Base-by-base conservation (phyloP, 2,113 vertebrate genomes). In the Ciconia stormi region DNA sequence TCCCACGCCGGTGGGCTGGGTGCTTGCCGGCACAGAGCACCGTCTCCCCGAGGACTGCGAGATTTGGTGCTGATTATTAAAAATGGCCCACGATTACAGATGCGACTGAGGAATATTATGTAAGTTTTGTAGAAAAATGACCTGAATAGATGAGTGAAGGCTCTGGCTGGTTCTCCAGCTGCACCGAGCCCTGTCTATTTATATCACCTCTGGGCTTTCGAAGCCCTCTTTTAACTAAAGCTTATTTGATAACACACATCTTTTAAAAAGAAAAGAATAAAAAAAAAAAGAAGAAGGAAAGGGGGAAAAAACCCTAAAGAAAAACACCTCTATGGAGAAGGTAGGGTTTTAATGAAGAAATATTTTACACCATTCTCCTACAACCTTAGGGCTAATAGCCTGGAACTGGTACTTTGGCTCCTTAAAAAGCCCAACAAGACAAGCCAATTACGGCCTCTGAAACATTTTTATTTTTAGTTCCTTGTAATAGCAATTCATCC, bases 371-470 rank as follows among this genome's bases (percentile, higher is more conserved):
- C 90, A 55, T 97, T 98, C 94, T 97, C 76, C 92, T 97, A 95
- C 82, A 97, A 97, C 95, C 92, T 83, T 95, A 95, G 76, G 96
- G 96, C 97, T 99, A 98, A 98, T 98, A 98, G 97, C 98, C 98
- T 98, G 98, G 97, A 98, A 99, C 98, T 97, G 97, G 95, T 97
- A 97, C 97, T 97, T 98, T 97, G 96, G 98, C 95, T 98, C 94
- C 89, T 93, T 97, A 96, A 98, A 97, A 98, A 98, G 96, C 97
- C 94, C 98, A 97, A 98, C 97, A 98, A 98, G 98, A 98, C 98
- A 98, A 98, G 97, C 93, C 97, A 98, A 98, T 98, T 97, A 97
- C 34, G 62, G 91, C 93, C 92, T 95, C 95, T 93, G 97, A 98
- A 98, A 98, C 93, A 97, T 96, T 95, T 97, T 98, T 98, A 98